These are phyloP conservation scores for Aphaenogaster ashmeadi DNA, from an alignment of 1,140 invertebrate genomes.

Conservation along the genomic window DNA sequence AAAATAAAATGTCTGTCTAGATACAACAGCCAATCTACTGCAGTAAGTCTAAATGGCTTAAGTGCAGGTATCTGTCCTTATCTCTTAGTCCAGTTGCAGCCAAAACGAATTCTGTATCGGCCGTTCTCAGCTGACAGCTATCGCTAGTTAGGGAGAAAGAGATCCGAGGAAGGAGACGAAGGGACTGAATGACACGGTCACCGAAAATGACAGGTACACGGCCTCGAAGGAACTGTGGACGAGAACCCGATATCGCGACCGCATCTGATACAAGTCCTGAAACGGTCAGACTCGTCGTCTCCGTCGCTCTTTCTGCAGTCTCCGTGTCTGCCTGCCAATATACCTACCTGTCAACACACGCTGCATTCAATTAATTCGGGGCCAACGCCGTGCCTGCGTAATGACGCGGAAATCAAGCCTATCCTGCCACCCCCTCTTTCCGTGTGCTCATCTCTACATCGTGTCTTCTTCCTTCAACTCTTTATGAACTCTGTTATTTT, in stretches of 20 bases:
- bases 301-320: slow-evolving; percentile 29
- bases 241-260: slow-evolving; percentile 84
- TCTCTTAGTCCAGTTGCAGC: slow-evolving; percentile 68
- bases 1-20: background rate
- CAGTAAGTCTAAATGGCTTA: slow-evolving; percentile 55
- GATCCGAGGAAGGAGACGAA: slow-evolving; percentile 67
- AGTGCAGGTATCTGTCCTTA: slow-evolving; percentile 72
- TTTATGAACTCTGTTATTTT: slow-evolving; percentile 28
- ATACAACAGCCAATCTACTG: slow-evolving; percentile 9
- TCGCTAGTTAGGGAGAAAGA: slow-evolving; percentile 73
- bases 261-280: slow-evolving; percentile 85
- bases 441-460: slow-evolving; percentile 22
- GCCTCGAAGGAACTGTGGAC: slow-evolving; percentile 80
- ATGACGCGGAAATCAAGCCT: slow-evolving; percentile 85
- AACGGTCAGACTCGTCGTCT: slow-evolving; percentile 79
- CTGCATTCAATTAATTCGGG: slow-evolving; percentile 86
- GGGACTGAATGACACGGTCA: slow-evolving; percentile 84
- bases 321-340: slow-evolving; percentile 85
- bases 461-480: slow-evolving; percentile 1
- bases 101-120: slow-evolving; percentile 69
- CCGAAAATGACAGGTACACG: slow-evolving; percentile 87
- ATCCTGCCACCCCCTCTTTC: slow-evolving; percentile 60
- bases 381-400: slow-evolving; percentile 82
- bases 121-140: slow-evolving; percentile 60
- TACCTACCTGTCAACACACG: slow-evolving; percentile 87